Evolutionary conservation across 1,140 invertebrate species (phyloP), one percentile per base, ranked within the genome.

Genomic region (Heliconius eleuchia): DNA sequence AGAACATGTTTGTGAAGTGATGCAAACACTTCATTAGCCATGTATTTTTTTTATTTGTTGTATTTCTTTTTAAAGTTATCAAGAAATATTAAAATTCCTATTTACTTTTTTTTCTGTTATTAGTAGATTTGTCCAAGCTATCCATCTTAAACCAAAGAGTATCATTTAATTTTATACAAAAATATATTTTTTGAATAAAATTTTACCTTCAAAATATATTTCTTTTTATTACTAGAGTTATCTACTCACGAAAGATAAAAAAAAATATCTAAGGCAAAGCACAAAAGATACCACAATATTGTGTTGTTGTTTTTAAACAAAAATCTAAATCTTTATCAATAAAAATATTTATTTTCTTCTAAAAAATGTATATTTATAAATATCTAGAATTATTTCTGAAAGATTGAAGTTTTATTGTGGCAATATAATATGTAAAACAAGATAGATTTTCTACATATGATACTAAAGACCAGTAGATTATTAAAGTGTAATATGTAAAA

Each of bases 1-100:
- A 71, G n/a, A 75, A 75, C 50, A 66, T 66, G 60, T 66, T 66
- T 66, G 55, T 66, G 4, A 66, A 30, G 8, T 27, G 3, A 30
- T 30, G 27, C 27, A 66, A 30, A 30, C 30, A 30, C 2, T 30
- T 66, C 4, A 66, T 16, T 60, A 66, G 23, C 30, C 2, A 27
- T 23, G 9, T 23, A 23, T 3, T 0, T n/a, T 60, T 60, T 60
- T 60, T 23, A 23, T 11, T 9, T 60, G 0, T 60, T 60, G 55
- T 71, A 71, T 71, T 71, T 34, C 70, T 71, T 34, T 71, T 30
- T 16, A 71, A 13, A 46, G 42, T 37, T 19, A 71, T 71, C 1
- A 71, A 39, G 1, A n/a, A 27, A n/a, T 57, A 57, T 57, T 57
- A 57, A 60, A 60, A 60, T 60, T 60, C 55, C 23, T 60, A 60